Evolutionary conservation across 2,888 invertebrate genomes (phyloP), one percentile per base, ranked within the genome.

Genomic region (Campoplex capitator): DNA sequence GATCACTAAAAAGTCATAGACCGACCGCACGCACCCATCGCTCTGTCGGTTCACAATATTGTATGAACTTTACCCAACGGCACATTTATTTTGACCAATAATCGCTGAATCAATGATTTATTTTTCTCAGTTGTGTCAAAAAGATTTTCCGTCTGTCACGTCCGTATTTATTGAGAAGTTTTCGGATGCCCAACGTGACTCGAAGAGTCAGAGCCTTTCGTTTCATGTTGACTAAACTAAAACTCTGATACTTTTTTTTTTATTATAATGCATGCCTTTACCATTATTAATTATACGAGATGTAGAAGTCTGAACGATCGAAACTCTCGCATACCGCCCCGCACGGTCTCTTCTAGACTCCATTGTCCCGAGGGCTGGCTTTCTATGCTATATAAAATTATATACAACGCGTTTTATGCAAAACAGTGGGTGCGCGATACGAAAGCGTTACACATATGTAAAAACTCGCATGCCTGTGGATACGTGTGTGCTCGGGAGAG

Each of bases 261-360:
- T 23, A 23, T 56, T 77, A 65, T 51, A 77, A 85, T 74, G 48
- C 68, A 82, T 51, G 73, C 77, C 77, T 62, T 62, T 70, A 42
- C 73, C 82, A 85, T 85, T 85, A 85, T 82, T 85, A 77, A 85
- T 85, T 82, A 78, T 82, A 51, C 74, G 82, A 82, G 77, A 58
- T 58, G 77, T 74, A 85, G 78, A 78, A 85, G 58, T 77, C 32
- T 18, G 48, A 23, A 54, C 68, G 77, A 48, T 65, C 58, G 54
- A 28, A 42, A 65, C 76, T 42, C 32, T 35, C 62, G 65, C 23
- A 23, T 23, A 23, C 48, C 76, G 32, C 76, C 58, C 16, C 42
- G 23, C 45, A 45, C 45, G 8, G 13, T 56, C 28, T 38, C 56
- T 23, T 38, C 56, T 23, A 74, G 77, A 82, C 78, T 82, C 78